Conservation (phyloP, 1,140 invertebrate genomes). For the Anastrepha ludens region DNA sequence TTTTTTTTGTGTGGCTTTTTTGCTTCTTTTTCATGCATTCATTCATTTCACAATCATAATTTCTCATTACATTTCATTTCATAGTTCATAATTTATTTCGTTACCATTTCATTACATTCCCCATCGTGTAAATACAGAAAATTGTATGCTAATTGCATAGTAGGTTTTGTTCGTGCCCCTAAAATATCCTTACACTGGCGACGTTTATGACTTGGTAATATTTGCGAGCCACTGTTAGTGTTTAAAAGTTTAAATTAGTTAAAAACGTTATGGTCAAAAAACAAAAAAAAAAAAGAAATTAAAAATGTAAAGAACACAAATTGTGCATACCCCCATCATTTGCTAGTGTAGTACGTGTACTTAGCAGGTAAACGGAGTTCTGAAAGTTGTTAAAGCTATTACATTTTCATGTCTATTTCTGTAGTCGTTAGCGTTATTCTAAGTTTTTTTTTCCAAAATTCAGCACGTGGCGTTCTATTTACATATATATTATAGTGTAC, state of each 20-base stretch:
- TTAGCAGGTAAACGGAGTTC: neutral
- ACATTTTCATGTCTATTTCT: neutral
- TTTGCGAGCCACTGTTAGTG: slow-evolving; percentile 12
- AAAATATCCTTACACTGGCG: neutral
- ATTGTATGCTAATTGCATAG: slow-evolving; percentile 17
- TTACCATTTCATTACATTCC: slow-evolving; percentile 44
- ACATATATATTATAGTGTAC: neutral
- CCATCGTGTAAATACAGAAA: neutral
- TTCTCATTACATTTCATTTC: neutral
- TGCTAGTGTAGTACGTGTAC: neutral
- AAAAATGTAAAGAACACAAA: too few relatives aligned
- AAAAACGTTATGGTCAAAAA: neutral
- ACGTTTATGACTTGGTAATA: neutral
- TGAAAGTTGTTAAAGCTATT: neutral
- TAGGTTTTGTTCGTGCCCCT: slow-evolving; percentile 7
- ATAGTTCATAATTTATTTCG: neutral
- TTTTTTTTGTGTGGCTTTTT: slow-evolving; percentile 23
- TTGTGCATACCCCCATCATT: neutral
- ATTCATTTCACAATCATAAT: neutral
- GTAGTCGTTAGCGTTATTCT: neutral
- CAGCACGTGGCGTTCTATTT: neutral
- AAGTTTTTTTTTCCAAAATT: neutral
- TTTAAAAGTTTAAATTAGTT: neutral
- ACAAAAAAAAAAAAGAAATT: too few relatives aligned
- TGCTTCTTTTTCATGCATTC: slow-evolving; percentile 2